Conservation (phyloP, 2,888 invertebrate genomes). For the Prosopocoilus inquinatus region DNA sequence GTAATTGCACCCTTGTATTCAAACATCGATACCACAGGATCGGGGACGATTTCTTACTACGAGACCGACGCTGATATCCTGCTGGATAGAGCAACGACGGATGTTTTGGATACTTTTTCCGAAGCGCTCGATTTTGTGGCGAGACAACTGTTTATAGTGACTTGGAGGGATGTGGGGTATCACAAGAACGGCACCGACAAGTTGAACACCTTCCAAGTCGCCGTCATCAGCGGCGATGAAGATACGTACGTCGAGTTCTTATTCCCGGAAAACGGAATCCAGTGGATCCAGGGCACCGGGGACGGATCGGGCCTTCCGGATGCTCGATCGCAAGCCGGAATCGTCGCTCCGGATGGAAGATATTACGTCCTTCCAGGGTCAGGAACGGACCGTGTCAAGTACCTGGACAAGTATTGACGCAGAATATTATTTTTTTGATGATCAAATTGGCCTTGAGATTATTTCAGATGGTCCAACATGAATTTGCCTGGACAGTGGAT, state of each 20-base stretch:
- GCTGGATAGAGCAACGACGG: constrained; percentile 66
- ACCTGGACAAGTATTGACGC: constrained; percentile 68
- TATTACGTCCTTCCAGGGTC: constrained; percentile 78
- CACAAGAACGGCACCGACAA: constrained; percentile 65
- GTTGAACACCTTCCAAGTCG: constrained; percentile 86
- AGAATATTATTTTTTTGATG: neutral
- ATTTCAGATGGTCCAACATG: constrained; percentile 79
- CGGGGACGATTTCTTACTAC: constrained; percentile 73
- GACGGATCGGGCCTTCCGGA: constrained; percentile 79
- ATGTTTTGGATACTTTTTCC: constrained; percentile 72
- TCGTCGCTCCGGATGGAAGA: constrained; percentile 81
- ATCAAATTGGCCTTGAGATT: constrained; percentile 23
- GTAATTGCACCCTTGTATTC: constrained; percentile 88
- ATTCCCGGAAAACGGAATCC: constrained; percentile 84
- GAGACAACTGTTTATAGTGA: constrained; percentile 77
- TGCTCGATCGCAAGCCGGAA: constrained; percentile 90
- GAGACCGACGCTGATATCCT: constrained; percentile 63
- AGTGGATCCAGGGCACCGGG: constrained; percentile 85
- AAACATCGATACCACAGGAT: constrained; percentile 78
- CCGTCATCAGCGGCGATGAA: constrained; percentile 69
- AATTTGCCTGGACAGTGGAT: constrained; percentile 84
- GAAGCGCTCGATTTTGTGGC: constrained; percentile 73
- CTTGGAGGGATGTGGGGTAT: constrained; percentile 88
- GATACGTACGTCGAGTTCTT: constrained; percentile 83
- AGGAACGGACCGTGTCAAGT: constrained; percentile 84